These are phyloP conservation scores for Amphibalanus amphitrite DNA, from an alignment of 1,140 invertebrate genomes.

Conservation along the genomic window DNA sequence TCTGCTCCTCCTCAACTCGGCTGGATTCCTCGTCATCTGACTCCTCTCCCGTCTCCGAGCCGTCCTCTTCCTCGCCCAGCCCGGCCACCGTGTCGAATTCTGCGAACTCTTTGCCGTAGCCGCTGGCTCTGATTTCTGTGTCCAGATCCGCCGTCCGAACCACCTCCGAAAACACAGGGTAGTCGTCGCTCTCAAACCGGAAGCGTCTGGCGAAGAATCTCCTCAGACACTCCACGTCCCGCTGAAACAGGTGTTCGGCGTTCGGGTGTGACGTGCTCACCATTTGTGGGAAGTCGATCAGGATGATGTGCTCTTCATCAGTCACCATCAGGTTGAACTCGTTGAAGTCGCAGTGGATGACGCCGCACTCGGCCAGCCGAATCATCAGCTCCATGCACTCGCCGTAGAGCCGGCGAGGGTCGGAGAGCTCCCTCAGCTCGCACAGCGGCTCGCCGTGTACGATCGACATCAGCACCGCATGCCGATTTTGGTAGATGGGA, in stretches of 20 bases:
- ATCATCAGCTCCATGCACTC: constrained; percentile 91
- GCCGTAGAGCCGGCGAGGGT: constrained; percentile 52
- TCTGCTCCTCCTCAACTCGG: constrained; percentile 5
- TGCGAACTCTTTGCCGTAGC: constrained; percentile 69
- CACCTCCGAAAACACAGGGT: constrained; percentile 70
- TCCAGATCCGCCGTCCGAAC: constrained; percentile 61
- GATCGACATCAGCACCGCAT: constrained; percentile 93
- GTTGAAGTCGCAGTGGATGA: constrained; percentile 98
- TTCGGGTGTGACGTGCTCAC: constrained; percentile 82
- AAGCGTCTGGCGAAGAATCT: constrained; percentile 87
- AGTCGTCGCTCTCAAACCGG: constrained; percentile 72
- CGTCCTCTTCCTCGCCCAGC: constrained; percentile 32
- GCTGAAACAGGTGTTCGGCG: constrained; percentile 82
- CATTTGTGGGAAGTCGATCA: constrained; percentile 99
- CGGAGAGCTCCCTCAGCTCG: constrained; percentile 13
- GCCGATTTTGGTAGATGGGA: constrained; percentile 86
- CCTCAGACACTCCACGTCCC: constrained; percentile 83
- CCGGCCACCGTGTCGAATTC: constrained; percentile 25
- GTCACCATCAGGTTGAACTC: constrained; percentile 94
- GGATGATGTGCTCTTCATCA: constrained; percentile 52
- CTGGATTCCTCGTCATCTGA: constrained; percentile 10
- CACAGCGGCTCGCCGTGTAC: constrained; percentile 42
- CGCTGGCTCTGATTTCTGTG: constrained; percentile 74
- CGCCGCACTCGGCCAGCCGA: constrained; percentile 72
- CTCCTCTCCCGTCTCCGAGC: constrained; percentile 25